phyloP scores from a whole-genome alignment of 2,113 vertebrate species.

The Antigone vipio region DNA sequence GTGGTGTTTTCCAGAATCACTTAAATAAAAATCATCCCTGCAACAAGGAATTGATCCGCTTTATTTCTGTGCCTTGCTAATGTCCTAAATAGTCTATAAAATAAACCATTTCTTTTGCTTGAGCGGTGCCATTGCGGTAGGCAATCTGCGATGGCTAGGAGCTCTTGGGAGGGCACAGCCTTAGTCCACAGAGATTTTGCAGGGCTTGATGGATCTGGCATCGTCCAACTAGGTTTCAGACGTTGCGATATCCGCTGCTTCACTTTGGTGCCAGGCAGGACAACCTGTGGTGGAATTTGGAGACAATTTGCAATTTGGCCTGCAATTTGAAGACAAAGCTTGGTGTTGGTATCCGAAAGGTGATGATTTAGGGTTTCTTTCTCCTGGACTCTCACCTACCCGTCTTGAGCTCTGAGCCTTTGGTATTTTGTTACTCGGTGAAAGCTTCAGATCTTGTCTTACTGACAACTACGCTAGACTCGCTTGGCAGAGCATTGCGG shows the following conservation, averaged over 20 bases:
- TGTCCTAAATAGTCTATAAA: not conserved
- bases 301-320: not conserved
- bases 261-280: not conserved
- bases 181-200: not conserved
- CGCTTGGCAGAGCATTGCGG: not conserved
- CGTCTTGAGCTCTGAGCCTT: not conserved
- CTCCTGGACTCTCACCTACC: not conserved
- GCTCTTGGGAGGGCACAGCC: not conserved
- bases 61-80: not conserved
- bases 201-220: not conserved
- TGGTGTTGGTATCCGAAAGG: too few relatives aligned
- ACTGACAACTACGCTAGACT: accelerated
- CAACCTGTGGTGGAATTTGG: not conserved
- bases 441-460: not conserved
- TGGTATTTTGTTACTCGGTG: not conserved
- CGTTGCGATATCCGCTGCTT: not conserved
- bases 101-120: not conserved
- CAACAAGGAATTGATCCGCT: not conserved
- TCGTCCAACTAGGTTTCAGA: not conserved
- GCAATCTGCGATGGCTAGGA: not conserved
- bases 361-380: not conserved
- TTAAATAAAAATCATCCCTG: not conserved
- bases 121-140: not conserved
- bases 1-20: not conserved
- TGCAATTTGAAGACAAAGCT: not conserved